These are phyloP conservation scores for Nesoenas mayeri DNA, from an alignment of 2,113 vertebrate species.

Conservation along the genomic window DNA sequence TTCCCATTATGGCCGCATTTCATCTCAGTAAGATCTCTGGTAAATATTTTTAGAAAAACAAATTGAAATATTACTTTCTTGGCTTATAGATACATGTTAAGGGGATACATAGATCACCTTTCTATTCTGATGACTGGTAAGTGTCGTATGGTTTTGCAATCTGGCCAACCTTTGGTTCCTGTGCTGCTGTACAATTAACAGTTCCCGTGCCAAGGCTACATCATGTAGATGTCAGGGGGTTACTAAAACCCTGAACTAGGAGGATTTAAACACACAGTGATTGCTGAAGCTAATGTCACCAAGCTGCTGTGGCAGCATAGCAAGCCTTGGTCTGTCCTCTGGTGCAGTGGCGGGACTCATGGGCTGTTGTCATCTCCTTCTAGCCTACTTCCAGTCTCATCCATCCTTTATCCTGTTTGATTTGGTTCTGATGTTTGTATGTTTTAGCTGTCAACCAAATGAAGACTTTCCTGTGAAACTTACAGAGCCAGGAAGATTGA, in stretches of 20 bases:
- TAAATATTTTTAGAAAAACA: not conserved
- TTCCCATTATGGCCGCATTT: not conserved
- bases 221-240: not conserved
- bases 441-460: not conserved
- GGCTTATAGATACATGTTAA: not conserved
- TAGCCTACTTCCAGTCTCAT: not conserved
- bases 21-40: not conserved
- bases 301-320: not conserved
- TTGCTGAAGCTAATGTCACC: not conserved
- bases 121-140: not conserved
- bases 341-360: not conserved
- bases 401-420: not conserved
- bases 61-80: not conserved
- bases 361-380: not conserved
- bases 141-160: not conserved
- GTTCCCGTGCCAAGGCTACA: not conserved
- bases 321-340: not conserved
- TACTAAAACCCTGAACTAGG: not conserved
- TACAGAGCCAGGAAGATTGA: not conserved
- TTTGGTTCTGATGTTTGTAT: not conserved
- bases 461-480: not conserved
- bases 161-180: not conserved
- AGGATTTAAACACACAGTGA: not conserved
- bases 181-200: rapidly evolving
- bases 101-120: not conserved